These are phyloP conservation scores for Potorous gilbertii DNA, from an alignment of 2,797 vertebrate species.

Conservation along the genomic window DNA sequence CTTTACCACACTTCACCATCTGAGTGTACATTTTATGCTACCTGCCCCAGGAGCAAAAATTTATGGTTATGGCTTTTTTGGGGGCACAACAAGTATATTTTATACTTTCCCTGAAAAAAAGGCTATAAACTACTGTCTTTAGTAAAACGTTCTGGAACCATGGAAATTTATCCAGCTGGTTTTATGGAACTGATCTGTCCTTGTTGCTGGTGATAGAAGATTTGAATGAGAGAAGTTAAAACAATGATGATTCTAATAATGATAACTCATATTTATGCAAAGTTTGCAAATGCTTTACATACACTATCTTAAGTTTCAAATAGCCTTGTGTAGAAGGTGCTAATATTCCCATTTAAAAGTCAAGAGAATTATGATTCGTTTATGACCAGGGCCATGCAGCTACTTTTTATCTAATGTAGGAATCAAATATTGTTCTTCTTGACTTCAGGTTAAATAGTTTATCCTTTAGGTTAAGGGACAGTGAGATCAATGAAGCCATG, in stretches of 20 bases:
- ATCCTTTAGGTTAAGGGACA: neutral
- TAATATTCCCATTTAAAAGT: neutral
- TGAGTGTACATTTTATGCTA: neutral
- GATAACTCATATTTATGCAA: neutral
- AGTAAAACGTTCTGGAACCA: neutral
- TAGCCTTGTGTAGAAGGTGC: neutral
- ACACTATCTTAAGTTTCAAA: neutral
- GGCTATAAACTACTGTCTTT: neutral
- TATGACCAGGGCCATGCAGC: neutral
- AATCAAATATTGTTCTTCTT: neutral
- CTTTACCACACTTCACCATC: neutral
- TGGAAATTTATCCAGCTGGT: neutral
- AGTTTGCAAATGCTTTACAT: neutral
- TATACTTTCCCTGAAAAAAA: neutral
- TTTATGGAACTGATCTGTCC: neutral
- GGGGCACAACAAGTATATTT: neutral
- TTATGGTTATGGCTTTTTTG: neutral
- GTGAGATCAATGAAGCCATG: neutral
- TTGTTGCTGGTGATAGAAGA: neutral
- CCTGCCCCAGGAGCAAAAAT: neutral
- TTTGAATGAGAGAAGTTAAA: neutral
- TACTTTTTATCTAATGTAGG: neutral
- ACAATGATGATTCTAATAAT: neutral
- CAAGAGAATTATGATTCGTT: neutral
- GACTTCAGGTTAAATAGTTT: neutral